phyloP scores from a whole-genome alignment of 2,113 vertebrate genomes.

The Seriola dumerili region DNA sequence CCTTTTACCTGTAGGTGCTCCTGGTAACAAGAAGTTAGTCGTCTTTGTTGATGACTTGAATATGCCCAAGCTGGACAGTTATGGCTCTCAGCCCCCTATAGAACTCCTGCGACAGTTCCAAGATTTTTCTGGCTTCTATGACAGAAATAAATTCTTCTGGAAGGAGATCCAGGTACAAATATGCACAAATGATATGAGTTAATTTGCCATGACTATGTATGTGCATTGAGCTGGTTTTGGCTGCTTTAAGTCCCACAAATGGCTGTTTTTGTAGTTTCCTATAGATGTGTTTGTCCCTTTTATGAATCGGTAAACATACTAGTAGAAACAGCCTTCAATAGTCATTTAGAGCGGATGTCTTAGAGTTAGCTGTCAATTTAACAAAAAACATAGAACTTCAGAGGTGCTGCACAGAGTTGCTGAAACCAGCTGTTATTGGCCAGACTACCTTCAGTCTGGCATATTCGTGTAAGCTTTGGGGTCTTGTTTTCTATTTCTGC shows the following conservation, averaged over 20 bases:
- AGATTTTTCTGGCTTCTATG: slow-evolving; percentile 90
- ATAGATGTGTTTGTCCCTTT: not conserved
- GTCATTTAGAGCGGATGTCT: not conserved
- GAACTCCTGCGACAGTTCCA: slow-evolving; percentile 90
- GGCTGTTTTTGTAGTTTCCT: not conserved
- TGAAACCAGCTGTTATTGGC: not conserved
- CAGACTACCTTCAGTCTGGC: not conserved
- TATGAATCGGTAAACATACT: not conserved
- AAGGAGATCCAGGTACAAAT: slow-evolving; percentile 88
- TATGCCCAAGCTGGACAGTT: slow-evolving; percentile 89
- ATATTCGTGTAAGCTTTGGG: not conserved
- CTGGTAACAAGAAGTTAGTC: slow-evolving; percentile 86
- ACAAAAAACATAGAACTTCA: not conserved
- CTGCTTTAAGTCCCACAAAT: not conserved
- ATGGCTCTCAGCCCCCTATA: slow-evolving; percentile 90
- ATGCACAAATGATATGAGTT: not conserved
- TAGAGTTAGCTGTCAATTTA: rapidly evolving
- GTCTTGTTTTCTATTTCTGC: not conserved
- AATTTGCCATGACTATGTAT: not conserved
- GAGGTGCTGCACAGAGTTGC: not conserved
- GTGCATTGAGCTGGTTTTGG: not conserved
- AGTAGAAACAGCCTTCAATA: not conserved
- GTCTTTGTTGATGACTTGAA: slow-evolving; percentile 92
- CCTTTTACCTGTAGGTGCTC: slow-evolving; percentile 81
- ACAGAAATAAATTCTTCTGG: slow-evolving; percentile 89